Evolutionary conservation across 2,888 invertebrate species (phyloP), one percentile per base, ranked within the genome.

Genomic region (Drosophila merina): DNA sequence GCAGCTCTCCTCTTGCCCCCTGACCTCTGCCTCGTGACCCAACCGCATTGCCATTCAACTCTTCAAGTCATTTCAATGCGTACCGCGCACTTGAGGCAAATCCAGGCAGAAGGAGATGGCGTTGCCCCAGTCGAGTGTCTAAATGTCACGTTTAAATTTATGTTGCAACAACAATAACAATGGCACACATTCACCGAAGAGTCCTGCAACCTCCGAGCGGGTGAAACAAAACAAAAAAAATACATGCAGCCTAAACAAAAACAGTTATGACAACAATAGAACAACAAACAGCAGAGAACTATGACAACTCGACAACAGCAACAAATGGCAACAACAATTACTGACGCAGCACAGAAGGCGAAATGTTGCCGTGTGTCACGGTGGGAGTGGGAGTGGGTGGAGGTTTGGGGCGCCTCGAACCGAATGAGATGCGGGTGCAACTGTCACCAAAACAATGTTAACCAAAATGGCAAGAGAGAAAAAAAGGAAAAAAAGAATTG

Each of bases 181-280:
- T 44, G 44, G 42, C 60, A 54, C 50, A 44, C 51, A 48, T 49
- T 36, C 28, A 44, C 31, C 47, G 47, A 33, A 20, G 14, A 44
- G 31, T 52, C 33, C 42, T 38, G 47, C 26, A 28, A 14, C 40
- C 49, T 9, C 47, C 26, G 12, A 10, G 1, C 12, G 10, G 12
- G 31, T 31, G 25, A 54, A 20, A 25, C 31, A 36, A 20, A 42
- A 30, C 20, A 56, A 54, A 44, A 40, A 52, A 55, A 56, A 38
- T 54, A 75, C 69, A 64, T 74, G 76, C 76, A 70, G 60, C 69
- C 62, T 62, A 72, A 81, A 76, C 68, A 72, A 74, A 85, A 82
- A 82, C 82, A 81, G 82, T 78, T 78, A 81, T 81, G 74, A 71
- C 85, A 81, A 85, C 79, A 79, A 79, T 85, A 69, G 85, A 74